Percentiles rank a stretch among this genome's conserved stretches.
Conservation (phyloP, 2,113 vertebrate species). For the Laticauda laticaudata region DNA sequence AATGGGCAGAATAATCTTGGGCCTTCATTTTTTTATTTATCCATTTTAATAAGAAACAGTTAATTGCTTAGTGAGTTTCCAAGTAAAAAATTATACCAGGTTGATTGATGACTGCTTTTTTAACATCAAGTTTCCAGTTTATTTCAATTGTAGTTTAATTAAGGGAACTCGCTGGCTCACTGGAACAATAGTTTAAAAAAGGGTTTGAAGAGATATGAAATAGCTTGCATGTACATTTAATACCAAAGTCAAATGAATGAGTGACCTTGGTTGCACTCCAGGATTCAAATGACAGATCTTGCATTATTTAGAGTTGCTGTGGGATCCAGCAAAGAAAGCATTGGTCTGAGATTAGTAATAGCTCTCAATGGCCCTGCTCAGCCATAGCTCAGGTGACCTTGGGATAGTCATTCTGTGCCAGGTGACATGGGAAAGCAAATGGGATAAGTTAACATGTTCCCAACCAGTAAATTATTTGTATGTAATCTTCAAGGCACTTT, state of each 20-base stretch:
- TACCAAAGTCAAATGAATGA: neutral
- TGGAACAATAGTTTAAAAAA: neutral
- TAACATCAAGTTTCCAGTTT: slow-evolving; percentile 17
- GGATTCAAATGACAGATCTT: neutral
- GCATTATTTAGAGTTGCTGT: neutral
- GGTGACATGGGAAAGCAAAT: neutral
- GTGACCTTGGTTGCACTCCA: neutral
- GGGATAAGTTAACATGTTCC: neutral
- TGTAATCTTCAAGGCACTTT: neutral
- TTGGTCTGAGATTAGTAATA: neutral
- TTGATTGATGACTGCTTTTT: slow-evolving; percentile 10
- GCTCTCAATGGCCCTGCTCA: neutral
- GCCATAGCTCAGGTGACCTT: neutral
- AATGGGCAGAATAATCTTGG: neutral
- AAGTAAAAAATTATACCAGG: neutral
- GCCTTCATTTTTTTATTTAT: neutral
- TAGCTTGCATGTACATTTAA: neutral
- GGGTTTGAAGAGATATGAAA: neutral
- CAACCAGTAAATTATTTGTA: neutral
- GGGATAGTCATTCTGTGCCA: neutral
- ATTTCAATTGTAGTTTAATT: slow-evolving; percentile 23
- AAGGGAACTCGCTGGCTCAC: neutral
- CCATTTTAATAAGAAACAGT: neutral
- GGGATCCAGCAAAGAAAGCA: neutral
- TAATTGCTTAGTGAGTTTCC: slow-evolving; percentile 8